Conservation (phyloP, 2,113 vertebrate genomes). For the Rhabdornis inornatus region DNA sequence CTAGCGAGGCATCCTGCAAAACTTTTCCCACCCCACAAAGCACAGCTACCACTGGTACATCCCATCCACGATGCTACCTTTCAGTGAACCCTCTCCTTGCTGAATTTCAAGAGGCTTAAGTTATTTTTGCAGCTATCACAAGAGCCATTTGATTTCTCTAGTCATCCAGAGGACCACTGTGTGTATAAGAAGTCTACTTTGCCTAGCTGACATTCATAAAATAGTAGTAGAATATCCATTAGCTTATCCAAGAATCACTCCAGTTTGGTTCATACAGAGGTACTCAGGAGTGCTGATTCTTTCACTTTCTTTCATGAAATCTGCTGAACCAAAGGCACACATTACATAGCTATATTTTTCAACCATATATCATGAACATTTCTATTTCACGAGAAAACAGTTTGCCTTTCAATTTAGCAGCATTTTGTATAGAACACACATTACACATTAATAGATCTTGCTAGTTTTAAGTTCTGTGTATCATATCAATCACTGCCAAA, state of each 20-base stretch:
- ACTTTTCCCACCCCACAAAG: fast-evolving
- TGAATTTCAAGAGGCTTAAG: background rate
- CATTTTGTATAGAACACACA: background rate
- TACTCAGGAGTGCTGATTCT: background rate
- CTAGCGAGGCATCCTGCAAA: background rate
- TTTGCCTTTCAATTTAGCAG: background rate
- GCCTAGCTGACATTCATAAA: background rate
- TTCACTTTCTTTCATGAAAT: background rate
- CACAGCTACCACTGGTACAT: background rate
- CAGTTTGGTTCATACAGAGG: background rate
- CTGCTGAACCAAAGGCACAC: background rate
- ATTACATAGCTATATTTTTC: background rate
- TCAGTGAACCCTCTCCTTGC: background rate
- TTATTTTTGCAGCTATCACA: background rate
- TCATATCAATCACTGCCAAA: background rate
- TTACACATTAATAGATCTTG: background rate
- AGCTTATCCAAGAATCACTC: background rate
- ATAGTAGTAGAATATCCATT: background rate
- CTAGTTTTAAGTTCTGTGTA: background rate
- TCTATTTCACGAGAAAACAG: background rate
- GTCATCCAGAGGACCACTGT: background rate
- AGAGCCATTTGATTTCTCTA: background rate
- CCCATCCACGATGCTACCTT: background rate
- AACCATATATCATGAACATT: background rate
- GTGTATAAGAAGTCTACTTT: background rate